A percentile compares a stretch with the other conserved stretches of the same genome.
Conservation (phyloP, 1,140 invertebrate species). For the Agrypnia vestita region DNA sequence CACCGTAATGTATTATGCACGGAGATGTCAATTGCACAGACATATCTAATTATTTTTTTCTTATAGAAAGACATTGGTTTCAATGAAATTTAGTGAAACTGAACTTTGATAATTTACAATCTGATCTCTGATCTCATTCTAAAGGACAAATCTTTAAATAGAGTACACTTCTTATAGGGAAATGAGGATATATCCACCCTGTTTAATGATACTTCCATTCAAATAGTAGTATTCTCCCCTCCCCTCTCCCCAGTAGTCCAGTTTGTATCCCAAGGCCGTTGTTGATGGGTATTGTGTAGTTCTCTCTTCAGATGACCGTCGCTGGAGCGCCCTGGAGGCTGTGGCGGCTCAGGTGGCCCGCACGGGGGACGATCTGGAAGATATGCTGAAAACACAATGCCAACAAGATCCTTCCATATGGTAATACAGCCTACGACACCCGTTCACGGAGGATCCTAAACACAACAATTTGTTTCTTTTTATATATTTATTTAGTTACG, state of each 20-base stretch:
- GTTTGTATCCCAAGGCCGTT: slow-evolving; percentile 61
- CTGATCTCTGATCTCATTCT: too few species aligned
- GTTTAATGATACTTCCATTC: too few species aligned
- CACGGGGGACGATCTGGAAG: slow-evolving; percentile 63
- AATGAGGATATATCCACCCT: too few species aligned
- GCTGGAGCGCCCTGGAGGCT: slow-evolving; percentile 62
- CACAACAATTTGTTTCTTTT: slow-evolving; percentile 34
- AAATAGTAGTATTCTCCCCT: too few species aligned
- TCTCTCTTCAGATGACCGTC: slow-evolving; percentile 71
- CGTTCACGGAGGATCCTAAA: background rate
- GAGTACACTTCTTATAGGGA: too few species aligned
- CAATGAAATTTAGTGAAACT: background rate
- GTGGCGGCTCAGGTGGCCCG: slow-evolving; percentile 65
- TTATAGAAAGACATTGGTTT: background rate
- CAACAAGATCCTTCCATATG: slow-evolving; percentile 54
- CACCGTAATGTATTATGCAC: background rate
- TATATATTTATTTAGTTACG: slow-evolving; percentile 17
- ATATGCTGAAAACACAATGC: slow-evolving; percentile 48
- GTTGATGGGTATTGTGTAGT: slow-evolving; percentile 73
- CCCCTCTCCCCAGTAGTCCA: background rate
- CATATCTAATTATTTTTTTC: too few species aligned
- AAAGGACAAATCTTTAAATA: too few species aligned
- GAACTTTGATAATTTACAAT: background rate
- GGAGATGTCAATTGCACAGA: too few species aligned
- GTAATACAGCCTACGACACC: slow-evolving; percentile 46